These are phyloP conservation scores for Drosophila auraria DNA, from an alignment of 1,140 invertebrate genomes.

Conservation along the genomic window DNA sequence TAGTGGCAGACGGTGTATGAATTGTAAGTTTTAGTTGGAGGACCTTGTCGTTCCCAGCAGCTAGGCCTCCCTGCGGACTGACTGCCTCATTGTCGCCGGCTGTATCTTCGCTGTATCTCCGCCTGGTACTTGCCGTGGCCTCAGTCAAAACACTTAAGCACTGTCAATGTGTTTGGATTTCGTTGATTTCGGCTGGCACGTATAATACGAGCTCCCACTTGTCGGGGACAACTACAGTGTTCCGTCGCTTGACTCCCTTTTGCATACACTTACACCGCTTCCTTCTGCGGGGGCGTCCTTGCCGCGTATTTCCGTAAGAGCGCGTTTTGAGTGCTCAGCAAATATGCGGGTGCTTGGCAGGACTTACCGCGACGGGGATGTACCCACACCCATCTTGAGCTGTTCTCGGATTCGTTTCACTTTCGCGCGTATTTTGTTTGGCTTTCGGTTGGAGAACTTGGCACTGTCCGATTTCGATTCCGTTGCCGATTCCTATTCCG, in stretches of 20 bases:
- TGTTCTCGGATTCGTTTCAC: constrained; percentile 32
- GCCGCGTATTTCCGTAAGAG: constrained; percentile 38
- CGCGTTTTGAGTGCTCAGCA: constrained; percentile 65
- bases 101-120: constrained; percentile 5
- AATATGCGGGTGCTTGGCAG: constrained; percentile 54
- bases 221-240: constrained; percentile 25
- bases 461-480: constrained; percentile 29
- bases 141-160: constrained; percentile 58
- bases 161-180: constrained; percentile 73
- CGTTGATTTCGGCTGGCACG: constrained; percentile 55
- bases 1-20: constrained; percentile 2
- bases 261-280: constrained; percentile 56
- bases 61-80: background rate
- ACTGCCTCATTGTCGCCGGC: background rate
- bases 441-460: constrained; percentile 25
- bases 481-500: constrained; percentile 6
- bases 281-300: constrained; percentile 20
- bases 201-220: constrained; percentile 30
- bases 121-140: constrained; percentile 7
- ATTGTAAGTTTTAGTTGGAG: constrained; percentile 3
- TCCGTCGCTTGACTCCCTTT: constrained; percentile 61
- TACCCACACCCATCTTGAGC: constrained; percentile 6
- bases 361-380: constrained; percentile 45
- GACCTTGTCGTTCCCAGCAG: background rate
- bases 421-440: constrained; percentile 24